phyloP scores from a whole-genome alignment of 2,888 invertebrate genomes.

The Netelia virgata region DNA sequence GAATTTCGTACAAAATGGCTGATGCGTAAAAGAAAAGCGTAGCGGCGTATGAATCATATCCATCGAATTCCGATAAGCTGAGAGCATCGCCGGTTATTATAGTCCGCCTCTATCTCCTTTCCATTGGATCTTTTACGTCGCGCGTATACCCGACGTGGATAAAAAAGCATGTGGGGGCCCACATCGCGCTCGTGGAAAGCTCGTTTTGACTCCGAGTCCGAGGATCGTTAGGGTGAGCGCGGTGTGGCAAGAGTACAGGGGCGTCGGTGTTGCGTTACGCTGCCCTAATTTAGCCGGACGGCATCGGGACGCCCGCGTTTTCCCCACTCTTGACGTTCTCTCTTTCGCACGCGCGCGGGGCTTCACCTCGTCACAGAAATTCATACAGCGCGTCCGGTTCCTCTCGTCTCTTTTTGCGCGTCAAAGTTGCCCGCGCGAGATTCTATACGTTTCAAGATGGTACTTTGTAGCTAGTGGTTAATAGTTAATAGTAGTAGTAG shows the following conservation, averaged over 20 bases:
- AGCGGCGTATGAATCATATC: conserved; percentile 3
- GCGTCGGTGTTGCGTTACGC: conserved; percentile 84
- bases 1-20: no score
- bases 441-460: no score
- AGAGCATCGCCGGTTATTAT: conserved; percentile 23
- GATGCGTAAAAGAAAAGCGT: neutral
- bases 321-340: conserved; percentile 75
- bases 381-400: conserved; percentile 72
- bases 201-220: neutral
- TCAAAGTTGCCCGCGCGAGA: neutral
- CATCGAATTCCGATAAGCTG: conserved; percentile 46
- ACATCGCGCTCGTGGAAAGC: conserved; percentile 17
- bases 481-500: neutral
- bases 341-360: conserved; percentile 64
- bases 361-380: conserved; percentile 77
- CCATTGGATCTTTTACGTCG: no score
- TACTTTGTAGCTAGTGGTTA: no score
- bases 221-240: neutral
- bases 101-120: no score
- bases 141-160: neutral
- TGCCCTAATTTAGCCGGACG: conserved; percentile 84
- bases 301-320: conserved; percentile 76
- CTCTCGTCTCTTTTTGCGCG: neutral
- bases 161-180: conserved; percentile 20
- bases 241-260: conserved; percentile 30